Conservation (phyloP, 2,797 vertebrate species). For the Brachyalestes nurse region DNA sequence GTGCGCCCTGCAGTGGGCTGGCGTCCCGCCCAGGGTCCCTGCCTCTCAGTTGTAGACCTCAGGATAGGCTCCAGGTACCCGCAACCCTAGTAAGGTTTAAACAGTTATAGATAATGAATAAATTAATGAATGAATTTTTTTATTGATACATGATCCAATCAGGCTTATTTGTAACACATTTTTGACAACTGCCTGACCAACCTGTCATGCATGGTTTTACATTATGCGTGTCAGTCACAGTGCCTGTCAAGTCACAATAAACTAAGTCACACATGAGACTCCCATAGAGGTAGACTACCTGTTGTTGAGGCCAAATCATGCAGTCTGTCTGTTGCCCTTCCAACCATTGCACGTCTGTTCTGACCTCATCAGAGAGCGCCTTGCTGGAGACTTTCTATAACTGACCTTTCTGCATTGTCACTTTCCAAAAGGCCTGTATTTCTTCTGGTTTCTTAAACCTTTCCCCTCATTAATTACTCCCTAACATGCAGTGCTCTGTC, state of each 20-base stretch:
- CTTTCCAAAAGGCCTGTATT: conserved; percentile 34
- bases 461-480: conserved; percentile 17
- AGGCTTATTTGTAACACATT: too few species aligned
- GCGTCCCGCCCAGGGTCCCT: too few species aligned
- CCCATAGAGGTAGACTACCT: background rate
- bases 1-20: too few species aligned
- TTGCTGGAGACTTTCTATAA: background rate
- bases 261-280: background rate
- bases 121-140: too few species aligned
- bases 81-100: too few species aligned
- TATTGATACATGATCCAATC: too few species aligned
- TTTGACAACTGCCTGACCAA: too few species aligned
- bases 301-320: background rate
- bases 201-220: too few species aligned
- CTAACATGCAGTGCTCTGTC: conserved; percentile 38
- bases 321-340: background rate
- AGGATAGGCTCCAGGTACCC: too few species aligned
- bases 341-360: background rate
- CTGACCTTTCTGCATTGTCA: background rate
- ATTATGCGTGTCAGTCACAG: too few species aligned
- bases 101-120: too few species aligned
- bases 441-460: conserved; percentile 36
- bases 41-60: too few species aligned
- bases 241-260: background rate
- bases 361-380: background rate